These are phyloP conservation scores for Synergus itoensis DNA, from an alignment of 2,888 invertebrate species.

Conservation along the genomic window DNA sequence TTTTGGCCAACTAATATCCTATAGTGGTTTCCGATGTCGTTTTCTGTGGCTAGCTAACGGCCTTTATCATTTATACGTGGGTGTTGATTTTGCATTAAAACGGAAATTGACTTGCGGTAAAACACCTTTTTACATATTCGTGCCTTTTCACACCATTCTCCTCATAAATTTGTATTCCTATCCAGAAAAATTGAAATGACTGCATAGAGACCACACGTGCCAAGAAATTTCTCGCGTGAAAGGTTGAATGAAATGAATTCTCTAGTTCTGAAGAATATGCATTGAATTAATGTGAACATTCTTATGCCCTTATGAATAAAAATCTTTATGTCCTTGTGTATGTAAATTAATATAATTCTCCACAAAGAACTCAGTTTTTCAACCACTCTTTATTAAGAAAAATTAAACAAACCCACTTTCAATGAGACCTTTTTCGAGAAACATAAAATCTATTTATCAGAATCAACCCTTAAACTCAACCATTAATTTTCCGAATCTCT, in stretches of 20 bases:
- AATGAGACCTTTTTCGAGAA: not conserved
- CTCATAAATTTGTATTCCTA: not conserved
- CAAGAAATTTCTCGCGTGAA: not conserved
- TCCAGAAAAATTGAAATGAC: not conserved
- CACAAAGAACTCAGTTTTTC: too few species aligned
- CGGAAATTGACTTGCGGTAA: not conserved
- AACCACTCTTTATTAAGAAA: not conserved
- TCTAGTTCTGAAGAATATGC: not conserved
- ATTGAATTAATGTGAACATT: not conserved
- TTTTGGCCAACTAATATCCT: not conserved
- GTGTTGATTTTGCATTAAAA: not conserved
- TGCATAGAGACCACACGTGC: not conserved
- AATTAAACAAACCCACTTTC: not conserved
- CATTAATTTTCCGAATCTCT: not conserved
- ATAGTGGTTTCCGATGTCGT: conserved; percentile 2
- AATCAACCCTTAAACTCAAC: not conserved
- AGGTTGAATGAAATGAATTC: not conserved
- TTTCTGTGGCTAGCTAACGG: not conserved
- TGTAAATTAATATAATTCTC: too few species aligned
- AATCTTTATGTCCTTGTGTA: not conserved
- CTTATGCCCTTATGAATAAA: not conserved
- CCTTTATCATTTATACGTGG: conserved; percentile 5
- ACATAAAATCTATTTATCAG: not conserved
- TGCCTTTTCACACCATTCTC: not conserved
- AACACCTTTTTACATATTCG: not conserved